Percentiles rank a stretch among this genome's conserved stretches.
phyloP scores from a whole-genome alignment of 2,888 invertebrate species.

The Eilema griseolum region DNA sequence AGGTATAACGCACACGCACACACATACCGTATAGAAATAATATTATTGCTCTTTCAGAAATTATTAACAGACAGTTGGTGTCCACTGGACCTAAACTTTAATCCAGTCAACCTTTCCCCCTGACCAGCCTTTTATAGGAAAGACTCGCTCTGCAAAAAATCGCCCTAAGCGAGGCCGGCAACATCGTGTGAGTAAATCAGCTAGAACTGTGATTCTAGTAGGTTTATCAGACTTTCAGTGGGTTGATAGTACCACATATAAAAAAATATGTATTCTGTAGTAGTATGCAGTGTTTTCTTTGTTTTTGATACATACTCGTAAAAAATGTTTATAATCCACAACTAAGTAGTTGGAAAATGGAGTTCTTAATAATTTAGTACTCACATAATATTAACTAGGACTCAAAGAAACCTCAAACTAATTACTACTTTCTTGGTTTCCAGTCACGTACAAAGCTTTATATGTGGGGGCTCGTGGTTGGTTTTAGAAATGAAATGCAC shows the following conservation, averaged over 20 bases:
- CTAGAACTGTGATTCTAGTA: neutral
- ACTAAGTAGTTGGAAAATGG: neutral
- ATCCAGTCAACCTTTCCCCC: neutral
- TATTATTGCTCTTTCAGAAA: neutral
- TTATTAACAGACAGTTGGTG: too few relatives aligned
- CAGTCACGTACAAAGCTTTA: conserved; percentile 7
- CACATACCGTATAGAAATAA: neutral
- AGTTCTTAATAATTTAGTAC: conserved; percentile 4
- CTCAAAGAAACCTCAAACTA: neutral
- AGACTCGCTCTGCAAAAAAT: neutral
- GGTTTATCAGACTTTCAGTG: neutral
- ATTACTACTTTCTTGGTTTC: conserved; percentile 1
- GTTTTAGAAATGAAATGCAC: neutral
- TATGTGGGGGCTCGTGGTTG: neutral
- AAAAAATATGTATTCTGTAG: neutral
- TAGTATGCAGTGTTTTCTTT: neutral
- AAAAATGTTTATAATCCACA: neutral
- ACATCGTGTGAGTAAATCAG: neutral
- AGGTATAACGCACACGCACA: too few relatives aligned
- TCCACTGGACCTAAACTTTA: neutral
- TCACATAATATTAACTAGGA: neutral
- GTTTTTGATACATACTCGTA: neutral
- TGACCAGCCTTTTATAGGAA: neutral
- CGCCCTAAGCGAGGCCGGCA: neutral
- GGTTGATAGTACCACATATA: neutral